Evolutionary conservation across 2,888 invertebrate genomes (phyloP).

Genomic region (Dendrolimus houi): DNA sequence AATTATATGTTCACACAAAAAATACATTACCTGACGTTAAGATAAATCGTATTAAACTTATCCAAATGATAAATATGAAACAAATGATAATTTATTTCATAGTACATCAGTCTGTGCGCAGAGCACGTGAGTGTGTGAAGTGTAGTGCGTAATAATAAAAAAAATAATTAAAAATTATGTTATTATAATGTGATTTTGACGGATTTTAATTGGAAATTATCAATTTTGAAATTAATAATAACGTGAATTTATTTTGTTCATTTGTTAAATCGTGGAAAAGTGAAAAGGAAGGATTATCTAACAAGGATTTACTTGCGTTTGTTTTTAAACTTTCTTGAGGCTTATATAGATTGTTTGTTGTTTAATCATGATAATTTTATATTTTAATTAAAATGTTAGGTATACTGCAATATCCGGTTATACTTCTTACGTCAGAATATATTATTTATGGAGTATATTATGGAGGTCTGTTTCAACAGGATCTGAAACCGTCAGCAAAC

Average conservation of each 20-base stretch:
- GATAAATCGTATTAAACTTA: neutral
- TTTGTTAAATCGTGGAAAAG: neutral
- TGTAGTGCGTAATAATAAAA: constrained; percentile 10
- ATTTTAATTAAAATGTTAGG: too few relatives aligned
- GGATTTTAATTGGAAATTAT: too few relatives aligned
- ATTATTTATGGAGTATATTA: too few relatives aligned
- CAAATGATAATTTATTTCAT: neutral
- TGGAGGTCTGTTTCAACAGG: too few relatives aligned
- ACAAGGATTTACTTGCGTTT: neutral
- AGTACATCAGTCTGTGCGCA: constrained; percentile 14
- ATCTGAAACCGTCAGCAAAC: too few relatives aligned
- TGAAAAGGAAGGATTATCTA: neutral
- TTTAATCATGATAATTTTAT: too few relatives aligned
- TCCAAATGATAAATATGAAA: neutral
- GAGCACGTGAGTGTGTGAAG: constrained; percentile 12
- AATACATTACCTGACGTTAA: neutral
- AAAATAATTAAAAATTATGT: constrained; percentile 8
- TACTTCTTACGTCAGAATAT: too few relatives aligned
- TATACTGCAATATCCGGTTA: too few relatives aligned
- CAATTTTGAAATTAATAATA: neutral
- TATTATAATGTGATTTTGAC: constrained; percentile 2
- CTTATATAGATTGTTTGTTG: too few relatives aligned
- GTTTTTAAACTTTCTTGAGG: neutral
- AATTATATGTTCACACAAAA: neutral
- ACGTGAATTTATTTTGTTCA: neutral